Percentiles rank a stretch among this genome's conserved stretches.
Conservation (phyloP, 2,888 invertebrate species). For the Entomobrya proxima region DNA sequence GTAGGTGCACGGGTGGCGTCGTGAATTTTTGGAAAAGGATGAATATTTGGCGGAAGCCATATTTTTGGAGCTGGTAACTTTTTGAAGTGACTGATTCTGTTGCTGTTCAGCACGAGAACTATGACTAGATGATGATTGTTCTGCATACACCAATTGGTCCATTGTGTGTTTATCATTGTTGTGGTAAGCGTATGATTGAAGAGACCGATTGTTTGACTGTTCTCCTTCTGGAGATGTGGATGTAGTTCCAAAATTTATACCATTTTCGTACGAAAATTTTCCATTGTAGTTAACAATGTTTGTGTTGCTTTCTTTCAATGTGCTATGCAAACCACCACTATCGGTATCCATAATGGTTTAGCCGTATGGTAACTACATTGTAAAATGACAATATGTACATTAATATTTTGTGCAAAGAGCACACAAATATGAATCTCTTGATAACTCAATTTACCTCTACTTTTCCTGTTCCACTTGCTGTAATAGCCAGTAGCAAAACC, state of each 20-base stretch:
- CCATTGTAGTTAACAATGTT: not conserved
- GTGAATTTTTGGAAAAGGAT: not conserved
- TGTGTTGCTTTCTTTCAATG: conserved; percentile 8
- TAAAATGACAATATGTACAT: no score
- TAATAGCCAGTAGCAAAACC: not conserved
- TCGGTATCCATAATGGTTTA: not conserved
- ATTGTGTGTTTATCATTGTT: not conserved
- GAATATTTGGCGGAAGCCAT: not conserved
- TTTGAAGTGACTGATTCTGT: not conserved
- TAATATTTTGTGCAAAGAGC: not conserved
- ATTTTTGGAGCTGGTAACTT: not conserved
- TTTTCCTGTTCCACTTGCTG: not conserved
- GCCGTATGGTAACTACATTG: no score
- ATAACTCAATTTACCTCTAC: not conserved
- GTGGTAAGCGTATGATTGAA: not conserved
- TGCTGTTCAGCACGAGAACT: not conserved
- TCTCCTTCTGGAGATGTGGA: not conserved
- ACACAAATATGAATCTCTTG: not conserved
- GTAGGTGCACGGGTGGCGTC: conserved; percentile 33
- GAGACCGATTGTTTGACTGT: not conserved
- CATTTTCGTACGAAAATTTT: conserved; percentile 12
- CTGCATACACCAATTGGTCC: not conserved
- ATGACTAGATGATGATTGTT: conserved; percentile 27
- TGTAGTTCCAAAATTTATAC: not conserved
- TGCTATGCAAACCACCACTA: not conserved